Conservation (phyloP, 2,797 vertebrate species). For the Tarsius wallacei region DNA sequence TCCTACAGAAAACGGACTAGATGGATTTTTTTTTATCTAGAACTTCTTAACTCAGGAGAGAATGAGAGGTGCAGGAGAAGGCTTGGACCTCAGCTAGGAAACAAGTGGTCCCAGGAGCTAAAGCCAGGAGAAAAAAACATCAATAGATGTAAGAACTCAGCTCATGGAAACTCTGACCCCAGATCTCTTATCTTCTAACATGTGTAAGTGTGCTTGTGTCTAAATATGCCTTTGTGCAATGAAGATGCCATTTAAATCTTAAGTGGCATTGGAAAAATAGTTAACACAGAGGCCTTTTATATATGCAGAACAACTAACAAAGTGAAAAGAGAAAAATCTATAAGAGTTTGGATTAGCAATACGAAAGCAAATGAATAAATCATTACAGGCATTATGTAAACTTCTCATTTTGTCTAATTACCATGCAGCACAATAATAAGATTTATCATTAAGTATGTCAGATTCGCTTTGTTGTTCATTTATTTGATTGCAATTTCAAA, state of each 20-base stretch:
- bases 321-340: constrained; percentile 68
- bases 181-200: background rate
- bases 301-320: constrained; percentile 59
- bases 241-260: constrained; percentile 23
- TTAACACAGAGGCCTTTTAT: background rate
- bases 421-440: constrained; percentile 19
- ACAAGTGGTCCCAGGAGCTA: background rate
- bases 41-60: background rate
- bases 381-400: constrained; percentile 71
- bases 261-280: constrained; percentile 44
- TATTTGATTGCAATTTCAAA: constrained; percentile 65
- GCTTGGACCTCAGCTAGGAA: background rate
- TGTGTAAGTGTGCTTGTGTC: background rate
- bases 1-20: background rate
- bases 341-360: constrained; percentile 71
- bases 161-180: too few relatives aligned
- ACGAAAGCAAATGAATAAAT: constrained; percentile 78
- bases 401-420: constrained; percentile 76
- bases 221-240: background rate
- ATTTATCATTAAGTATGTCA: constrained; percentile 70
- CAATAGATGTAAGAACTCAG: background rate
- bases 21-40: background rate
- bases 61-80: background rate
- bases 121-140: background rate
- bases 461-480: constrained; percentile 42